phyloP scores from a whole-genome alignment of 23 tunicate genomes.

The Diplosoma virens region DNA sequence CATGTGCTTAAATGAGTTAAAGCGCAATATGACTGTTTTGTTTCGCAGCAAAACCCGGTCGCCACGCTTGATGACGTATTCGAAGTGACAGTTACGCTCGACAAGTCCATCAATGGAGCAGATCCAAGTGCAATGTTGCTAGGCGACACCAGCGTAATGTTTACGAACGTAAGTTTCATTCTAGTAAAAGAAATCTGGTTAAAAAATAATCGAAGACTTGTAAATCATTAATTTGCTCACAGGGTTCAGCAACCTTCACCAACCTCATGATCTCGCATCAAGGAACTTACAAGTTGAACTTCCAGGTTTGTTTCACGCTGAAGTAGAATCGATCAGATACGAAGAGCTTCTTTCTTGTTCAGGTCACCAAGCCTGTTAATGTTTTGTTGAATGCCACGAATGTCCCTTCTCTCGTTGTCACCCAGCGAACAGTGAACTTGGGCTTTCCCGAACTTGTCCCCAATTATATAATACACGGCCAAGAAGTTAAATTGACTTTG shows the following conservation, averaged over 20 bases:
- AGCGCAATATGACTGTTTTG: not conserved
- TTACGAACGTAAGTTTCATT: conserved; percentile 40
- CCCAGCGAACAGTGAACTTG: not conserved
- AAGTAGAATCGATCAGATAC: not conserved
- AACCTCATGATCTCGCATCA: conserved; percentile 42
- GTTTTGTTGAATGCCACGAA: not conserved
- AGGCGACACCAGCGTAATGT: conserved; percentile 21
- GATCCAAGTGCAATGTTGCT: conserved; percentile 13
- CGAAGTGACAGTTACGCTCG: conserved; percentile 42
- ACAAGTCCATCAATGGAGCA: conserved; percentile 17
- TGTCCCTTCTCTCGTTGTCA: not conserved
- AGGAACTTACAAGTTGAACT: conserved; percentile 41
- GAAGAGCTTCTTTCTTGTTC: not conserved
- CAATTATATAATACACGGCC: not conserved
- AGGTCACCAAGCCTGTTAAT: not conserved
- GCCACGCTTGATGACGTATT: conserved; percentile 41
- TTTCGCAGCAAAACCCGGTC: conserved; percentile 26
- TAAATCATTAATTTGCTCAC: not conserved
- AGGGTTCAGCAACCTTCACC: conserved; percentile 44
- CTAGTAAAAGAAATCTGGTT: no score
- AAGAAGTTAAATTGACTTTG: not conserved
- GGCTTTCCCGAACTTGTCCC: not conserved
- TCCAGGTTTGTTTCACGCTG: conserved; percentile 3
- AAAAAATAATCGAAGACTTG: not conserved
- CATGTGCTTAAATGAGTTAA: not conserved